Evolutionary conservation across 2,113 vertebrate genomes (phyloP).

Genomic region (Myiopsitta monachus): DNA sequence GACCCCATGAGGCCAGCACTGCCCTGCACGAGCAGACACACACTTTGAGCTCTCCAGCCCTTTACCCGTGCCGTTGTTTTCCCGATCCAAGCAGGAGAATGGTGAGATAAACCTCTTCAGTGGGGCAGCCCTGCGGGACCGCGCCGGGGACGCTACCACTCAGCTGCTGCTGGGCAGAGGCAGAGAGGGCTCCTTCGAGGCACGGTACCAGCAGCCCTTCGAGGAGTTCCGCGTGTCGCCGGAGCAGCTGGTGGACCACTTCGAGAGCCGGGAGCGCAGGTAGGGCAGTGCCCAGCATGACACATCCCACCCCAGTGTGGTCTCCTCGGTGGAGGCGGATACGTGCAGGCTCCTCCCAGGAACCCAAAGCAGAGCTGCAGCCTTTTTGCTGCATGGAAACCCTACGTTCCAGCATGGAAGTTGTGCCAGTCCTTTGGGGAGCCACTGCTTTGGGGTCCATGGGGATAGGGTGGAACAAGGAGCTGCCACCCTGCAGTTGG

Average conservation of each 20-base stretch:
- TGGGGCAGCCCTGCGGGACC: slow-evolving; percentile 79
- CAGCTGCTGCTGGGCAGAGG: slow-evolving; percentile 80
- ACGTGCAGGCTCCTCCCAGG: neutral
- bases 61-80: neutral
- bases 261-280: slow-evolving; percentile 89
- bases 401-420: neutral
- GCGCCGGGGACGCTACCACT: slow-evolving; percentile 78
- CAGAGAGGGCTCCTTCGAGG: slow-evolving; percentile 88
- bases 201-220: slow-evolving; percentile 90
- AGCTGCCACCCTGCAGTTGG: neutral
- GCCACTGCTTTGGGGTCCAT: rapidly evolving
- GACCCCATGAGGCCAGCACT: neutral
- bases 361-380: neutral
- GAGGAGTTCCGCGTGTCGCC: slow-evolving; percentile 91
- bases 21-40: neutral
- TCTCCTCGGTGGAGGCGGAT: neutral
- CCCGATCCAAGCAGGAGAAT: slow-evolving; percentile 82
- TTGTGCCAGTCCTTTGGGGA: neutral
- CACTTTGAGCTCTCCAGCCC: neutral
- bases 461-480: neutral
- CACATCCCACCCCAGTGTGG: rapidly evolving
- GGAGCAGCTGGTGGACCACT: slow-evolving; percentile 88
- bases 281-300: neutral
- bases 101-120: slow-evolving; percentile 82
- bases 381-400: rapidly evolving